Evolutionary conservation across 2,797 vertebrate genomes (phyloP), one percentile per base, ranked within the genome.

Genomic region (Sphenodon punctatus): DNA sequence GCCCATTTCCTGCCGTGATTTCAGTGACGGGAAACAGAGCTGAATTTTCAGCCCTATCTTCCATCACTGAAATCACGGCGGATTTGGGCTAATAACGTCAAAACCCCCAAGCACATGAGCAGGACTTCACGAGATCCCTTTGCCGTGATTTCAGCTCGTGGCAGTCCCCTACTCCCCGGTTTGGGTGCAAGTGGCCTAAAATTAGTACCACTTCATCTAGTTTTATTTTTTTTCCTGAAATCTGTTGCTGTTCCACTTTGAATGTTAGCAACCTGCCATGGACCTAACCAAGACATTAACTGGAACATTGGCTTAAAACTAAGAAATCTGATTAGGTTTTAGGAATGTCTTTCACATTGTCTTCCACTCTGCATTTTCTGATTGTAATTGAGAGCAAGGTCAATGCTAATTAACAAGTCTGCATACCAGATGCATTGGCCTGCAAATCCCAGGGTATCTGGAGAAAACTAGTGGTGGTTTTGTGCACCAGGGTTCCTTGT

Each of bases 381-480:
- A 14, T 66, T 80, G 70, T 45, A 64, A 16, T 27, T 13, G 3
- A n/a, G 43, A 38, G 80, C 16, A 55, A 5, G 15, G 45, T 67
- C 49, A 56, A 76, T 2, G 38, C 63, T 42, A 8, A 64, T 55
- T 82, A 16, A 30, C 8, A 46, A 22, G 36, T 71, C 36, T 67
- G 12, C 17, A 10, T 8, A 13, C 30, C 4, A 66, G 60, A 43
- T 66, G 8, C 43, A 32, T 25, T 39, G 41, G 3, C 5, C 13
- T 58, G 30, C 25, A 13, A 41, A 67, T 68, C 46, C 39, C 75
- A 84, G 83, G 83, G 81, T 78, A 88, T 67, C 27, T 30, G 60
- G 46, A 38, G 46, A 48, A 39, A 60, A 30, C 67, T 70, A 65
- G 65, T 36, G 22, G 23, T 71, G 32, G 48, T 41, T 39, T 61